Evolutionary conservation across 2,888 invertebrate genomes (phyloP), one percentile per base, ranked within the genome.

Genomic region (Drosophila cognata): DNA sequence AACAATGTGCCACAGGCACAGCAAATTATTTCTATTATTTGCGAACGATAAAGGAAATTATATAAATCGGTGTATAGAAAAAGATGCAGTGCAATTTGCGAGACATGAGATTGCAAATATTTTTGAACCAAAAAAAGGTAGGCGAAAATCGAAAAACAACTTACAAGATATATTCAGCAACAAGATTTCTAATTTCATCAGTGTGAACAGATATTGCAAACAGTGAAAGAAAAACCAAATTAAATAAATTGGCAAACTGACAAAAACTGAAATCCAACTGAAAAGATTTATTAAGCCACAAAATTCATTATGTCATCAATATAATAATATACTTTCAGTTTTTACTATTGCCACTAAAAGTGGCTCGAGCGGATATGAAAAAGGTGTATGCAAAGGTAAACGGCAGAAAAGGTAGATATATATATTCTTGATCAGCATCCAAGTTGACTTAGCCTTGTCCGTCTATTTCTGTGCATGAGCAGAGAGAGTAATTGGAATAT

Each of bases 1-100:
- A 63, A 89, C 88, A 87, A 84, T 66, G 68, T n/a, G 50, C 16
- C 13, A 13, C 0, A 36, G 18, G 28, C 57, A 59, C 36, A 46
- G 36, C 29, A 35, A 58, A 51, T 55, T 29, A 64, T 63, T 74
- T 33, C 16, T 3, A n/a, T 28, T 16, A 16, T 11, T 16, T 60
- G 67, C 65, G n/a, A 53, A 25, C 3, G 10, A 35, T 18, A 52
- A 48, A 51, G 51, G 11, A 58, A 55, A 62, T 52, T 36, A 52
- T 58, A 66, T 53, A 43, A 18, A 25, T 41, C 16, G 2, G n/a
- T 38, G n/a, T 16, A 51, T 18, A 41, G 11, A 50, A 68, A 35
- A 65, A 28, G 10, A 18, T 36, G 18, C 67, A 43, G 4, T 13
- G 16, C 21, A 33, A 18, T 13, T 16, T 18, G 4, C 4, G 25